phyloP scores from a whole-genome alignment of 2,113 vertebrate genomes.

The Paradoxurus hermaphroditus region DNA sequence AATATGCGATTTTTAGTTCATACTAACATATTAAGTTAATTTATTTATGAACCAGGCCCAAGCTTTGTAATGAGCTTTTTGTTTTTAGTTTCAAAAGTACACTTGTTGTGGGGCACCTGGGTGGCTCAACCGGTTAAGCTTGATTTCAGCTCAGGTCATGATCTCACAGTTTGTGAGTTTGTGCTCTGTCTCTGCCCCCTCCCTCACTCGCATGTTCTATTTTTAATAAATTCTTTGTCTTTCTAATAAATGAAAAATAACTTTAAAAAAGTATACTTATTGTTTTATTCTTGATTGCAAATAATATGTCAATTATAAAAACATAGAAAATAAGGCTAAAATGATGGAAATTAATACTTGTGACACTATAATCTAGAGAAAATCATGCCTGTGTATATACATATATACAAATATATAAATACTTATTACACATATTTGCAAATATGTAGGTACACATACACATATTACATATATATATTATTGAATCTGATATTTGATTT shows the following conservation, averaged over 20 bases:
- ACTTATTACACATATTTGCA: background rate
- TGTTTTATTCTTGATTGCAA: background rate
- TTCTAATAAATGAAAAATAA: too few relatives aligned
- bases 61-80: background rate
- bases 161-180: too few relatives aligned
- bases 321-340: background rate
- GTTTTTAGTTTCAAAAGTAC: background rate
- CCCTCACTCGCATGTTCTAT: too few relatives aligned
- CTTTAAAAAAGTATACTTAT: background rate
- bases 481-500: background rate
- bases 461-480: background rate
- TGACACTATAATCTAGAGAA: background rate
- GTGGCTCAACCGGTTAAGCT: too few relatives aligned
- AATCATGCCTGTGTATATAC: background rate
- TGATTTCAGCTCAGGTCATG: too few relatives aligned
- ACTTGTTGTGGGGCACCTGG: too few relatives aligned
- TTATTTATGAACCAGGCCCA: background rate
- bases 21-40: background rate
- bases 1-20: background rate
- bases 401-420: background rate
- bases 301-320: background rate
- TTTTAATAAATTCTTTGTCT: too few relatives aligned
- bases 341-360: background rate
- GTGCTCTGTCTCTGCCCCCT: too few relatives aligned
- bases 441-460: background rate